Base-by-base conservation (phyloP, 2,888 invertebrate species). In the Rhyacophila evoluta region DNA sequence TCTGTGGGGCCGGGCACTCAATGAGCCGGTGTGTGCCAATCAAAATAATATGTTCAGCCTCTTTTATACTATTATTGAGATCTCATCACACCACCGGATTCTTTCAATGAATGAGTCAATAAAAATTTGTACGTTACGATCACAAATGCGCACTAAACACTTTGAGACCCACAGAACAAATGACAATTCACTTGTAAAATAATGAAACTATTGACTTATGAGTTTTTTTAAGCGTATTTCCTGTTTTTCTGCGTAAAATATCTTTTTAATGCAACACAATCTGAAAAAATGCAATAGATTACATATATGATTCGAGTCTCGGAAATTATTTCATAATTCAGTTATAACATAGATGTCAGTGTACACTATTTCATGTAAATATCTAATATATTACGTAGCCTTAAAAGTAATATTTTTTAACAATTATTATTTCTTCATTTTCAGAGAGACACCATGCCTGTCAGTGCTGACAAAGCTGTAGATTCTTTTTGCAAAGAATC, bases 371-470 rank as follows among this genome's bases (percentile, higher is more conserved):
- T n/a, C n/a, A n/a, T n/a, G n/a, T n/a, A n/a, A n/a, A n/a, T n/a
- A n/a, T n/a, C n/a, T n/a, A n/a, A n/a, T n/a, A n/a, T n/a, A n/a
- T n/a, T n/a, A n/a, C n/a, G n/a, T n/a, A n/a, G n/a, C n/a, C n/a
- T n/a, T n/a, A n/a, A n/a, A n/a, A n/a, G n/a, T n/a, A n/a, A n/a
- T n/a, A n/a, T n/a, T n/a, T n/a, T n/a, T 6, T 33, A 33, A 33
- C 6, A 33, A 33, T 33, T 39, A 28, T 19, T 71, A 6, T 12
- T 77, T 19, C 19, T 28, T 74, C 69, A 55, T 29, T 79, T 77
- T 41, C 76, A 80, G 80, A 78, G 74, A 41, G 41, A 41, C 11
- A n/a, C 8, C 6, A 33, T 33, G 29, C 29, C 29, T 33, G 29
- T 33, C 29, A 33, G 29, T 6, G 2, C 29, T 4, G 29, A 33